Evolutionary conservation across 2,888 invertebrate genomes (phyloP), one percentile per base, ranked within the genome.

Genomic region (Rhimphoctona megacephalus): DNA sequence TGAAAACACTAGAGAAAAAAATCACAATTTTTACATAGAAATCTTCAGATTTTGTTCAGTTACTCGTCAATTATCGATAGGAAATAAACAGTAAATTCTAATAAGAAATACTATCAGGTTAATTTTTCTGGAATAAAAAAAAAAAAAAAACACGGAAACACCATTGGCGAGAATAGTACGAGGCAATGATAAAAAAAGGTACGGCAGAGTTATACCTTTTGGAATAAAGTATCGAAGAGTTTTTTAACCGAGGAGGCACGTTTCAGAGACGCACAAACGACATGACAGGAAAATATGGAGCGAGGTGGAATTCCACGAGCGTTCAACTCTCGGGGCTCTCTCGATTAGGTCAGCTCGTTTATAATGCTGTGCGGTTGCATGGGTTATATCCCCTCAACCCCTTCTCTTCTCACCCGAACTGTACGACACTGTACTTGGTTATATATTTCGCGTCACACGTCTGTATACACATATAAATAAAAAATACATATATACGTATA

Each of bases 261-360:
- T 86, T 79, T 49, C 77, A 72, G 81, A 83, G 74, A 81, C 67
- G 81, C 86, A 89, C 89, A 89, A 88, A 89, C 86, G 86, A 87
- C 91, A 91, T 90, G 91, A 91, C 91, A 90, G 90, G 90, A 92
- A 94, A 94, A 93, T 94, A 94, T 93, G 91, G 92, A 92, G 90
- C 91, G 92, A 91, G 88, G 76, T 89, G 90, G 90, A 92, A 93
- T 94, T 93, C 92, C 92, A 92, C 90, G 89, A 90, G 91, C 92
- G 92, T 92, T 91, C 91, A 91, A 86, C 86, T 84, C 92, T 91
- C 91, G 91, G 89, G 72, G 30, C 69, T 72, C 70, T 92, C 93
- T 92, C 93, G 93, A 93, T 94, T 93, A 93, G 92, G 93, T 92
- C 91, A 89, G 91, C 89, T 89, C 92, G 91, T 91, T 91, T 91